A percentile compares a stretch with the other conserved stretches of the same genome.
These are phyloP conservation scores for Hemicordylus capensis DNA, from an alignment of 2,113 vertebrate genomes.

Conservation along the genomic window DNA sequence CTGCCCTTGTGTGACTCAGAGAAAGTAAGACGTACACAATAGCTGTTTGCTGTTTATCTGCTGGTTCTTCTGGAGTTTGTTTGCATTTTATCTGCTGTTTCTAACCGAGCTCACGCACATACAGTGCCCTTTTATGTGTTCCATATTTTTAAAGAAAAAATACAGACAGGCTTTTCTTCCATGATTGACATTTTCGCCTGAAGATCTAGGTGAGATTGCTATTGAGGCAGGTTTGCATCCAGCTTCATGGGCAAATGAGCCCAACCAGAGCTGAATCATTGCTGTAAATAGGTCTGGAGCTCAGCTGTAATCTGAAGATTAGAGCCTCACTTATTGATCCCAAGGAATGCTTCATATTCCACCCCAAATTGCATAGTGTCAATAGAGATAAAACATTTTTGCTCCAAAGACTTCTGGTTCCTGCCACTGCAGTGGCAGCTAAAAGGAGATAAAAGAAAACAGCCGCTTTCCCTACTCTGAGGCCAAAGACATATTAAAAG, in stretches of 20 bases:
- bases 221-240: slow-evolving; percentile 30
- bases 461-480: neutral
- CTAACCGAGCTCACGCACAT: neutral
- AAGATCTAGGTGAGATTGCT: neutral
- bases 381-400: slow-evolving; percentile 34
- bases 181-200: neutral
- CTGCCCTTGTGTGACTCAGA: neutral
- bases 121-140: neutral
- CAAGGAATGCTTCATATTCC: slow-evolving; percentile 43
- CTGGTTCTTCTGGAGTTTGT: neutral
- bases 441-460: neutral
- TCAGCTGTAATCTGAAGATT: slow-evolving; percentile 46
- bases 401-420: neutral
- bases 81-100: slow-evolving; percentile 7
- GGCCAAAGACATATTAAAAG: neutral
- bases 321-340: slow-evolving; percentile 25
- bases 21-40: neutral
- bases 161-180: neutral
- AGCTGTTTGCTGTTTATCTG: neutral
- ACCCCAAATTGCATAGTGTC: slow-evolving; percentile 31
- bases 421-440: neutral
- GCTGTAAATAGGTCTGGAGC: slow-evolving; percentile 22
- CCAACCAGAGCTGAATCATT: slow-evolving; percentile 25
- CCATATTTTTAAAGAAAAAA: neutral
- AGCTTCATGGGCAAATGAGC: slow-evolving; percentile 27